These are phyloP conservation scores for Myotis daubentonii DNA, from an alignment of 2,797 vertebrate species.

Conservation along the genomic window DNA sequence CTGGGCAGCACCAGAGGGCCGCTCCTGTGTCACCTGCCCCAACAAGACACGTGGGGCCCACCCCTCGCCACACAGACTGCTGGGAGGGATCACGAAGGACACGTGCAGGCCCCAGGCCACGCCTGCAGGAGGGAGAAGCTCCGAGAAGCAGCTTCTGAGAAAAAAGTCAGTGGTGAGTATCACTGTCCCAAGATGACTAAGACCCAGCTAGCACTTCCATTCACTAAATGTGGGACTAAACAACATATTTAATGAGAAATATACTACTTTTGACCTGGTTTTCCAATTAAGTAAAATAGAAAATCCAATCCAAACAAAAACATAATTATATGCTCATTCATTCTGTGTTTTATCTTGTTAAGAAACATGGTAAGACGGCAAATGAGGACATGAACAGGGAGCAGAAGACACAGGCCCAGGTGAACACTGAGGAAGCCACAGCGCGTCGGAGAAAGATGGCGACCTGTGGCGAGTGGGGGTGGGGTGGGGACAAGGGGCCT, in stretches of 20 bases:
- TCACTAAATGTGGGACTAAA: too few species aligned
- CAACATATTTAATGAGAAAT: background rate
- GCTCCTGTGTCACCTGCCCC: background rate
- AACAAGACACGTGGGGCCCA: accelerated
- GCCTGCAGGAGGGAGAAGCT: background rate
- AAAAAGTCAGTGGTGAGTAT: background rate
- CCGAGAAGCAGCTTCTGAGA: background rate
- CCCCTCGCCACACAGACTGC: background rate
- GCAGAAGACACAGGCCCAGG: background rate
- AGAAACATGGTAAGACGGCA: background rate
- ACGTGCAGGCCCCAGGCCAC: background rate
- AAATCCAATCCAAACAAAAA: background rate
- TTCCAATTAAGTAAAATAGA: background rate
- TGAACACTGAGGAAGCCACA: background rate
- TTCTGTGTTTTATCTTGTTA: background rate
- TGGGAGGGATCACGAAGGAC: accelerated
- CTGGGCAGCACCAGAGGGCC: background rate
- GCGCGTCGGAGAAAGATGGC: background rate
- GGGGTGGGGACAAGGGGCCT: too few species aligned
- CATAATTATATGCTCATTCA: background rate
- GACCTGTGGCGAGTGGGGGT: background rate
- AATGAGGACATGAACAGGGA: background rate
- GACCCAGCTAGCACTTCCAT: too few species aligned
- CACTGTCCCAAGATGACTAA: background rate
- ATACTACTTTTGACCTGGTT: background rate